phyloP scores from a whole-genome alignment of 2,888 invertebrate genomes.

The Linnaemya vulpina region DNA sequence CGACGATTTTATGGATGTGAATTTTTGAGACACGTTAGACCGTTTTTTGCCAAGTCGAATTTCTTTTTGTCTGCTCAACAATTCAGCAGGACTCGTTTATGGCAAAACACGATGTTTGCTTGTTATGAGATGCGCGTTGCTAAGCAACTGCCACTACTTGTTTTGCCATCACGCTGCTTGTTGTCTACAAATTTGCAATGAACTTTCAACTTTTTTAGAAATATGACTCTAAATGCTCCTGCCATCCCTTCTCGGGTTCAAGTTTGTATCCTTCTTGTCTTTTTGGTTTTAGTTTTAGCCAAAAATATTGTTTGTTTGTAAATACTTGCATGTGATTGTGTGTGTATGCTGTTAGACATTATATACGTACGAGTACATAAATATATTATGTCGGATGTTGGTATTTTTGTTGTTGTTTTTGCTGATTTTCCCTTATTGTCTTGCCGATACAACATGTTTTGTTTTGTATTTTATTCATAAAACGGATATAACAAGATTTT shows the following conservation, averaged over 20 bases:
- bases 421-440: constrained; percentile 45
- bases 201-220: constrained; percentile 62
- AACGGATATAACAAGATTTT: constrained; percentile 69
- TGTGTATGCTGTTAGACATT: constrained; percentile 23
- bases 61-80: constrained; percentile 13
- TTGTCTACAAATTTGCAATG: constrained; percentile 52
- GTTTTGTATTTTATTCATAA: constrained; percentile 61
- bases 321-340: not conserved
- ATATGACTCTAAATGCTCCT: constrained; percentile 48
- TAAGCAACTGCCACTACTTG: constrained; percentile 19
- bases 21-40: constrained; percentile 50
- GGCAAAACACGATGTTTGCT: constrained; percentile 30
- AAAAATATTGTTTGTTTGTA: constrained; percentile 40
- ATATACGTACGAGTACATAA: not conserved
- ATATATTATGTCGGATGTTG: constrained; percentile 54
- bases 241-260: not conserved
- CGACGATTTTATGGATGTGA: constrained; percentile 31
- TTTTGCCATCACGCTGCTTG: constrained; percentile 30
- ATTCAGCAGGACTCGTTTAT: constrained; percentile 60
- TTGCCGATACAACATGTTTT: constrained; percentile 64
- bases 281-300: constrained; percentile 46
- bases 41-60: constrained; percentile 9
- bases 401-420: constrained; percentile 35
- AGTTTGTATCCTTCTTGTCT: constrained; percentile 16
- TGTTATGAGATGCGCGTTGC: constrained; percentile 43